Conservation (phyloP, 2,113 vertebrate genomes). For the Dendropsophus ebraccatus region DNA sequence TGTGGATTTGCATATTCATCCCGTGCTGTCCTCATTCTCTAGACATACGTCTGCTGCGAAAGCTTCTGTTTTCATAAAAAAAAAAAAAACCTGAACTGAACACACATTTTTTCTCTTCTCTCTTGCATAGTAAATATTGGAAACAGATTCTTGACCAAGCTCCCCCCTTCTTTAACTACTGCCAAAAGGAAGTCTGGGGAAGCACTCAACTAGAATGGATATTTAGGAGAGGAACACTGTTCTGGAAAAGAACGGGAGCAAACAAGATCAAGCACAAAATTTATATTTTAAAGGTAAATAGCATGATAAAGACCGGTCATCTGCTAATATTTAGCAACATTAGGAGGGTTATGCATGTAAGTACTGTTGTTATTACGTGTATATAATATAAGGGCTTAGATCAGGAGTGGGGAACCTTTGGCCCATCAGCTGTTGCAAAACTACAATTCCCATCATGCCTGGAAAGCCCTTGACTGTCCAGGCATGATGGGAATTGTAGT, state of each 20-base stretch:
- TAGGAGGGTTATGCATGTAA: too few species aligned
- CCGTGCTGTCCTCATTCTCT: constrained; percentile 47
- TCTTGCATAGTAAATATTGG: constrained; percentile 61
- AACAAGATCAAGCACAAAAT: constrained; percentile 33
- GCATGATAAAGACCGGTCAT: not conserved
- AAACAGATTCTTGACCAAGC: constrained; percentile 58
- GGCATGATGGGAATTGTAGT: too few species aligned
- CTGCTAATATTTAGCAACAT: not conserved
- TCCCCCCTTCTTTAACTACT: constrained; percentile 53
- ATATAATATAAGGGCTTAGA: too few species aligned
- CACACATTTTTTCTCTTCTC: constrained; percentile 55
- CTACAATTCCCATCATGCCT: too few species aligned
- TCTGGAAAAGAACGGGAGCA: constrained; percentile 54
- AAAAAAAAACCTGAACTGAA: constrained; percentile 47
- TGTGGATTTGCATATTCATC: constrained; percentile 10
- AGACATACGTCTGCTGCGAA: constrained; percentile 55
- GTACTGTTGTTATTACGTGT: not conserved
- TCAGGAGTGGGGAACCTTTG: too few species aligned
- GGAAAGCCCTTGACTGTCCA: too few species aligned
- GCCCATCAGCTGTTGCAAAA: too few species aligned
- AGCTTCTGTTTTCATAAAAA: constrained; percentile 59
- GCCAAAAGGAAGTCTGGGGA: constrained; percentile 60
- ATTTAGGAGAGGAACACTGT: constrained; percentile 58
- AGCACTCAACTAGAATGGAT: constrained; percentile 58
- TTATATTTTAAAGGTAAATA: constrained; percentile 1